Conservation (phyloP, 2,113 vertebrate species). For the Poeciliopsis occidentalis region DNA sequence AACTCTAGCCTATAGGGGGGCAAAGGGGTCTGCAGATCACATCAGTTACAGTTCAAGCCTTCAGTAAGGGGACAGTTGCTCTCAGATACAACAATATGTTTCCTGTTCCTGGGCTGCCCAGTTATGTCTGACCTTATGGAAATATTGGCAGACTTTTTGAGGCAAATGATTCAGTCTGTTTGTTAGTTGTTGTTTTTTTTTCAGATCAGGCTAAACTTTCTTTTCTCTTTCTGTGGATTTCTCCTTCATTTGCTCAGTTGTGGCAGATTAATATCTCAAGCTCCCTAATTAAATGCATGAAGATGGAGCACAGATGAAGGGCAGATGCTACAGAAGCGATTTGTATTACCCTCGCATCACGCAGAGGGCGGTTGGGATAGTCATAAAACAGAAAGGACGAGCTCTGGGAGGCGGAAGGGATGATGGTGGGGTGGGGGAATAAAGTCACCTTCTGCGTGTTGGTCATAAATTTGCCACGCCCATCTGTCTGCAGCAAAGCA, state of each 20-base stretch:
- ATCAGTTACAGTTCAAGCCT: not conserved
- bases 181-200: slow-evolving; percentile 20
- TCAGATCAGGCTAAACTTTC: not conserved
- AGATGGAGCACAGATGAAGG: slow-evolving; percentile 34
- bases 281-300: not conserved
- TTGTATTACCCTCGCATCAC: slow-evolving; percentile 20
- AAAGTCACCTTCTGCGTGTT: slow-evolving; percentile 10
- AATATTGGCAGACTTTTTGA: slow-evolving; percentile 39
- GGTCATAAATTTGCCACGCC: slow-evolving; percentile 5
- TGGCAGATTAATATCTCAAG: not conserved
- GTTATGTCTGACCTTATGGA: slow-evolving; percentile 39
- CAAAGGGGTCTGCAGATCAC: not conserved
- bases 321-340: slow-evolving; percentile 19
- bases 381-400: slow-evolving; percentile 14
- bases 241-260: not conserved
- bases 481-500: slow-evolving; percentile 82
- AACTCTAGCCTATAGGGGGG: too few relatives aligned
- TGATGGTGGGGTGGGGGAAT: not conserved
- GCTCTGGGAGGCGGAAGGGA: not conserved
- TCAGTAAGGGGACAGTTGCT: not conserved
- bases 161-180: slow-evolving; percentile 56
- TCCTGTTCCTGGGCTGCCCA: not conserved
- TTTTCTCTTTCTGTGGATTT: not conserved
- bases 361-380: slow-evolving; percentile 22
- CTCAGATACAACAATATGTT: not conserved